phyloP scores from a whole-genome alignment of 2,113 vertebrate genomes.

The Bolborhynchus lineola region DNA sequence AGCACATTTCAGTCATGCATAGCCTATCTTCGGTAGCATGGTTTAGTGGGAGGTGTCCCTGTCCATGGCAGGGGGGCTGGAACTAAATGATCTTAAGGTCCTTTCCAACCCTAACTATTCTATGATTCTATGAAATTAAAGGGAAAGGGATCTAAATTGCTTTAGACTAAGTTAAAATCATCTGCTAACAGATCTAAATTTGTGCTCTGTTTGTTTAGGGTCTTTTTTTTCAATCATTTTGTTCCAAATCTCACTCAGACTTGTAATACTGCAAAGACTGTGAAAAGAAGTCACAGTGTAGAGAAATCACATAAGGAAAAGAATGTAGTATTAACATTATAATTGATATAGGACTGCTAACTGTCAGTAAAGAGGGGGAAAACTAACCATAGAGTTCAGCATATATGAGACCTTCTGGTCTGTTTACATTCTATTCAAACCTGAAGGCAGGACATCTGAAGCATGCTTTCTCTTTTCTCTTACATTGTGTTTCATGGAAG shows the following conservation, averaged over 20 bases:
- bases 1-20: too few species aligned
- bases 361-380: neutral
- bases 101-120: too few species aligned
- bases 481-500: neutral
- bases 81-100: too few species aligned
- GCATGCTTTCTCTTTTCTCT: neutral
- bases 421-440: neutral
- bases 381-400: neutral
- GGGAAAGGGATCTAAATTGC: neutral
- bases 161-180: neutral
- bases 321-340: neutral
- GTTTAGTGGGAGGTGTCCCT: too few species aligned
- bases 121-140: neutral
- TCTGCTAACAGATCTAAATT: neutral
- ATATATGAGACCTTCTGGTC: neutral
- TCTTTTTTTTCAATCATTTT: neutral
- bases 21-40: too few species aligned
- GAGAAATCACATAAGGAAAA: neutral
- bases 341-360: neutral
- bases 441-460: neutral
- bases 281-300: neutral
- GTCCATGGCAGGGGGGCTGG: too few species aligned
- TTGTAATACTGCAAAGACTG: neutral
- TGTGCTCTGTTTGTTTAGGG: neutral
- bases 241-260: neutral